Conservation (phyloP, 2,113 vertebrate genomes). For the Macquaria ambigua region DNA sequence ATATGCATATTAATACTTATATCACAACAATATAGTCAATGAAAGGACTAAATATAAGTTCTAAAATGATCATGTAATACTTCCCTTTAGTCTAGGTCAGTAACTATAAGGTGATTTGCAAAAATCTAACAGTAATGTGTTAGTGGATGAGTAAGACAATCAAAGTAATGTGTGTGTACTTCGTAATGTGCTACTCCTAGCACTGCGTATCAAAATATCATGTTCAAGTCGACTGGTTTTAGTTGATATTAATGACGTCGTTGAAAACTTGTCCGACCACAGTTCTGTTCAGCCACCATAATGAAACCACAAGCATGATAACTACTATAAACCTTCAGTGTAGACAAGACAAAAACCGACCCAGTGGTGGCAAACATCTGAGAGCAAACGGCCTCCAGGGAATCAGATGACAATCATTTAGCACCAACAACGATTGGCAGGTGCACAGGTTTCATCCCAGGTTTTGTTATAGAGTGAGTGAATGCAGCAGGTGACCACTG, state of each 20-base stretch:
- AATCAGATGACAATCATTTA: constrained; percentile 38
- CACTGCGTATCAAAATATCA: not conserved
- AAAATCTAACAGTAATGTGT: not conserved
- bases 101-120: not conserved
- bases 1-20: constrained; percentile 45
- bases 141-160: not conserved
- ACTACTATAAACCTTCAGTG: not conserved
- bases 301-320: constrained; percentile 9
- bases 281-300: not conserved
- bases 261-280: not conserved
- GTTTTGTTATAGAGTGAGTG: constrained; percentile 40
- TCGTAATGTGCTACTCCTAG: not conserved
- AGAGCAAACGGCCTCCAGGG: not conserved
- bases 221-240: not conserved
- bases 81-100: not conserved
- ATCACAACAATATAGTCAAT: constrained; percentile 38
- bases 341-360: not conserved
- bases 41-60: constrained; percentile 17
- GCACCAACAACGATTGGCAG: constrained; percentile 23
- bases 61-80: not conserved
- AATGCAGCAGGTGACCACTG: constrained; percentile 40
- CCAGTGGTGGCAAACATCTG: not conserved
- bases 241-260: not conserved
- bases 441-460: constrained; percentile 9
- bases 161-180: not conserved